phyloP scores from a whole-genome alignment of 2,888 invertebrate genomes.

The Crossocerus cetratus region DNA sequence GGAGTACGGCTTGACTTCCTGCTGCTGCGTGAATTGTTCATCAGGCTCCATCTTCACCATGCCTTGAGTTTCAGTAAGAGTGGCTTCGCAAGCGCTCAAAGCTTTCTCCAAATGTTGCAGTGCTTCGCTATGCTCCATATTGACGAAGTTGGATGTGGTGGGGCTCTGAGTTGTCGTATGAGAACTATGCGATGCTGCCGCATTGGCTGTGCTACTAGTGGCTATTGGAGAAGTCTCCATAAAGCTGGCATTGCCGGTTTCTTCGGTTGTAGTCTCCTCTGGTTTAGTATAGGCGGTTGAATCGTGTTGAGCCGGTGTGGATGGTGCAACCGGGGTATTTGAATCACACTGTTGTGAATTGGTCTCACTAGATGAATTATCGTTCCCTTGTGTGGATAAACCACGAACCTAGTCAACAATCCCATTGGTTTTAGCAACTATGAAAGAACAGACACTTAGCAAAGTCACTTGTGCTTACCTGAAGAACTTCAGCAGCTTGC shows the following conservation, averaged over 20 bases:
- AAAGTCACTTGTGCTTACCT: conserved; percentile 58
- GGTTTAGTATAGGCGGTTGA: conserved; percentile 55
- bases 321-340: conserved; percentile 57
- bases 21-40: conserved; percentile 72
- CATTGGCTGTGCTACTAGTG: conserved; percentile 49
- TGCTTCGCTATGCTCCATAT: conserved; percentile 74
- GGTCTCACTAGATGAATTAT: conserved; percentile 58
- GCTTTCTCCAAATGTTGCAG: conserved; percentile 75
- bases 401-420: conserved; percentile 69
- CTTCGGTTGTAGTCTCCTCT: conserved; percentile 61
- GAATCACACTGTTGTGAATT: conserved; percentile 55
- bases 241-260: conserved; percentile 59
- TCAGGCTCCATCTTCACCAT: conserved; percentile 76
- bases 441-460: neutral
- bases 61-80: conserved; percentile 73
- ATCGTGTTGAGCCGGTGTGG: conserved; percentile 58
- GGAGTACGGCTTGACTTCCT: conserved; percentile 72
- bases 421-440: neutral
- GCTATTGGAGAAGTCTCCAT: conserved; percentile 52
- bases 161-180: conserved; percentile 53
- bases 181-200: conserved; percentile 50
- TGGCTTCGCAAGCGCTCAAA: conserved; percentile 73
- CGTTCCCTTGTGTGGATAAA: conserved; percentile 72
- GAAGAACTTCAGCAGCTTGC: conserved; percentile 74
- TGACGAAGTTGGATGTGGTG: conserved; percentile 69